Evolutionary conservation across 2,888 invertebrate genomes (phyloP).

Genomic region (Hedychridium roseum): DNA sequence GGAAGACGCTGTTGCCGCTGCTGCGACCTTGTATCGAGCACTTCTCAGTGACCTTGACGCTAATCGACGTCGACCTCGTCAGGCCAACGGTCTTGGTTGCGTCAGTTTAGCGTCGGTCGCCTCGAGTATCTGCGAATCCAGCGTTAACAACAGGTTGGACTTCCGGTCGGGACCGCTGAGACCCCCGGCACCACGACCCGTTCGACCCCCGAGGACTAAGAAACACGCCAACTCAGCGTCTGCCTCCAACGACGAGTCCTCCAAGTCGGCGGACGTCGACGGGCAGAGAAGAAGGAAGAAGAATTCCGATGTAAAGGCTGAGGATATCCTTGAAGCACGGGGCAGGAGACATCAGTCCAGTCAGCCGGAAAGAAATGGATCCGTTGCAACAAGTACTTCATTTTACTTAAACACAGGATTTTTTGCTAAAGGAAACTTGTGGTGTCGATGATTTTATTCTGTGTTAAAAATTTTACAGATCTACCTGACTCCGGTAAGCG

Average conservation of each 20-base stretch:
- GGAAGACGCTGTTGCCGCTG: constrained; percentile 91
- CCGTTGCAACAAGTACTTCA: too few species aligned
- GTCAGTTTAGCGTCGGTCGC: constrained; percentile 71
- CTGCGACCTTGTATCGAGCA: constrained; percentile 89
- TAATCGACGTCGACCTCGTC: constrained; percentile 69
- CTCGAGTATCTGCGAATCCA: constrained; percentile 53
- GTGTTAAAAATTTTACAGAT: too few species aligned
- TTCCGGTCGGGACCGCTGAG: constrained; percentile 21
- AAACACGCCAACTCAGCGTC: constrained; percentile 68
- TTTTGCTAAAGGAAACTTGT: too few species aligned
- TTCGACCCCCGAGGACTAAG: constrained; percentile 80
- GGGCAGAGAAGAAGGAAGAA: constrained; percentile 48
- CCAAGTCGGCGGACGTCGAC: constrained; percentile 53
- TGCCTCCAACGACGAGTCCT: constrained; percentile 42
- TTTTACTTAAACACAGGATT: too few species aligned
- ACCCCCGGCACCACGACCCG: constrained; percentile 63
- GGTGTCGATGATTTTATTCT: too few species aligned
- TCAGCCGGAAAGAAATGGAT: too few species aligned
- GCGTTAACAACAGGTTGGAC: constrained; percentile 36
- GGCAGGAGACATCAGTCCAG: constrained; percentile 18
- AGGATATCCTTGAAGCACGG: constrained; percentile 54
- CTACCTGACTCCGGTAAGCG: too few species aligned
- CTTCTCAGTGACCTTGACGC: constrained; percentile 72
- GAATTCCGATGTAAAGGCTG: constrained; percentile 51
- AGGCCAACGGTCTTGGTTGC: constrained; percentile 79